Evolutionary conservation across 2,113 vertebrate species (phyloP).

Genomic region (Phainopepla nitens): DNA sequence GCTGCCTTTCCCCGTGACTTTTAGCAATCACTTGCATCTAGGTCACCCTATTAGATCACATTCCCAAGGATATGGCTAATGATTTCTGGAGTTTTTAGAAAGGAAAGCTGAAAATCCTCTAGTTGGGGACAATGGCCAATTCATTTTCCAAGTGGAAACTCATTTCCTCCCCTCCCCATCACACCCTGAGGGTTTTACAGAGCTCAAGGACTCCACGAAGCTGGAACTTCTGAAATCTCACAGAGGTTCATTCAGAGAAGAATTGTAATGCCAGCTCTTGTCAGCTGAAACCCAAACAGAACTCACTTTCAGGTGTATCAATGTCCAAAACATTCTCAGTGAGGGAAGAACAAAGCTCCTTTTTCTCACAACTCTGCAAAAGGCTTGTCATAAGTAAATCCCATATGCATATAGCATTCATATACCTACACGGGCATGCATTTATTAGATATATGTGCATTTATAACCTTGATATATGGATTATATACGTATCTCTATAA

Average conservation of each 20-base stretch:
- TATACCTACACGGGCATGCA: not conserved
- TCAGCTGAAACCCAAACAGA: not conserved
- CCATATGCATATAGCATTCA: not conserved
- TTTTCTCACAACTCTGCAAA: not conserved
- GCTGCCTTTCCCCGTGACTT: not conserved
- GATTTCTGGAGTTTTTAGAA: not conserved
- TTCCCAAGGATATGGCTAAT: slow-evolving; percentile 9
- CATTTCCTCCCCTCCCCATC: not conserved
- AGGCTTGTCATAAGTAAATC: not conserved
- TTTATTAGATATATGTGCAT: not conserved
- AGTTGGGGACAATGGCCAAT: not conserved
- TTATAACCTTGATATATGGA: not conserved
- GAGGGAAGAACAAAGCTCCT: not conserved
- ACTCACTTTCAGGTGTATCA: not conserved
- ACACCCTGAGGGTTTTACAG: not conserved
- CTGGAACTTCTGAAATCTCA: not conserved
- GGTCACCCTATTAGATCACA: slow-evolving; percentile 3
- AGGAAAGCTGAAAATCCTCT: slow-evolving; percentile 29
- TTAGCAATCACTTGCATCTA: slow-evolving; percentile 1
- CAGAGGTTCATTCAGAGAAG: not conserved
- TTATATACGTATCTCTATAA: not conserved
- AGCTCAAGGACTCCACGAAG: not conserved
- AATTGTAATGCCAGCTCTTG: not conserved
- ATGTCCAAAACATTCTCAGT: rapidly evolving
- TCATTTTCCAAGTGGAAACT: not conserved